Percentiles rank a stretch among this genome's conserved stretches.
phyloP scores from a whole-genome alignment of 1,140 invertebrate species.

The Drosophila nigrodunni region DNA sequence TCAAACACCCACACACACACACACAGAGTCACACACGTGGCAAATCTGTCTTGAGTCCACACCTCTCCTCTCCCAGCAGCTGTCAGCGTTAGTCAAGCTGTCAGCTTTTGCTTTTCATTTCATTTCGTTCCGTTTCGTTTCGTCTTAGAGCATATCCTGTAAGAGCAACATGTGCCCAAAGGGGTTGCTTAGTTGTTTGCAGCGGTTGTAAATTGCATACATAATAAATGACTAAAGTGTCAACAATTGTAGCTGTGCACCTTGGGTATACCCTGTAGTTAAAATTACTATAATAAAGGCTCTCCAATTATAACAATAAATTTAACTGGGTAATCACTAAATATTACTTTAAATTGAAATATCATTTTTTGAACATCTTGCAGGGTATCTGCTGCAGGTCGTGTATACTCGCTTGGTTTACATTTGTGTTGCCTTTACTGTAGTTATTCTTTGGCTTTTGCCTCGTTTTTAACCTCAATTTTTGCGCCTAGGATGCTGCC shows the following conservation, averaged over 20 bases:
- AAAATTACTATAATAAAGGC: not conserved
- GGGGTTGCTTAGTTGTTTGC: not conserved
- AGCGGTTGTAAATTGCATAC: too few species aligned
- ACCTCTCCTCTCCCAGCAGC: not conserved
- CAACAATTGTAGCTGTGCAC: too few species aligned
- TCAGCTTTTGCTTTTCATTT: conserved; percentile 51
- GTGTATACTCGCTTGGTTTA: conserved; percentile 18
- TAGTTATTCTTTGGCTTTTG: conserved; percentile 47
- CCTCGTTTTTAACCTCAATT: conserved; percentile 72
- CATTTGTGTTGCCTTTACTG: conserved; percentile 41
- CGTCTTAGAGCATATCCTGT: conserved; percentile 14
- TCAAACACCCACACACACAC: conserved; percentile 1
- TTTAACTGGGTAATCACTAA: too few species aligned
- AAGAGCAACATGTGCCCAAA: not conserved
- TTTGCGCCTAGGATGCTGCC: conserved; percentile 63
- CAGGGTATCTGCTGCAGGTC: not conserved
- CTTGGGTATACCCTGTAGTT: not conserved
- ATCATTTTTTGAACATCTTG: not conserved
- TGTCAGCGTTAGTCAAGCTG: conserved; percentile 65
- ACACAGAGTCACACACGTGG: conserved; percentile 2
- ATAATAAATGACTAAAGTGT: not conserved
- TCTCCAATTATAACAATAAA: too few species aligned
- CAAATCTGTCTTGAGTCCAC: conserved; percentile 1
- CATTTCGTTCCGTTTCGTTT: conserved; percentile 20
- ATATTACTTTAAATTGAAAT: not conserved